Percentiles rank a stretch among this genome's conserved stretches.
Evolutionary conservation across 2,113 vertebrate species (phyloP).

Genomic region (Thamnaconus septentrionalis): DNA sequence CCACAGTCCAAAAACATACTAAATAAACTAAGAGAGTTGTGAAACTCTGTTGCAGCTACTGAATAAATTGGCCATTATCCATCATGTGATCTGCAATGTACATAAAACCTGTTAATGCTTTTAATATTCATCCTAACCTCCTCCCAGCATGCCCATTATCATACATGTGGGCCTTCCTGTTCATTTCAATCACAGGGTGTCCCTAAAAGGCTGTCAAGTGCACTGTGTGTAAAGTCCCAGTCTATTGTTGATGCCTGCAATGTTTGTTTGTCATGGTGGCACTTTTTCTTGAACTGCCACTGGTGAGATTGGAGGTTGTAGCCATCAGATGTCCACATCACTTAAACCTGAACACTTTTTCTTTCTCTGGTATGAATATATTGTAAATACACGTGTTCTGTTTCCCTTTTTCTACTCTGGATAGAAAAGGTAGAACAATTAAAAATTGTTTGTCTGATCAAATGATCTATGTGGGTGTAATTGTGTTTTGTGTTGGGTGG

Average conservation of each 20-base stretch:
- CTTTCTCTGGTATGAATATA: too few relatives aligned
- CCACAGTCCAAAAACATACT: too few relatives aligned
- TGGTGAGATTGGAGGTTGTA: neutral
- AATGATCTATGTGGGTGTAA: too few relatives aligned
- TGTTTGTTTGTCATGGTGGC: constrained; percentile 17
- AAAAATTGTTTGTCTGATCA: too few relatives aligned
- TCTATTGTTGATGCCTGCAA: constrained; percentile 36
- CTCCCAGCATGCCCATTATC: constrained; percentile 48
- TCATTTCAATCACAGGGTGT: constrained; percentile 65
- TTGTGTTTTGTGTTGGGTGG: too few relatives aligned
- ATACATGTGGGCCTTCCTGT: constrained; percentile 37
- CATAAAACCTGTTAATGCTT: constrained; percentile 14
- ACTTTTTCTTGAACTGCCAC: neutral
- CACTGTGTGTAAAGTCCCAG: constrained; percentile 41
- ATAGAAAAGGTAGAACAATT: too few relatives aligned
- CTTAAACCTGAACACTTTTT: too few relatives aligned
- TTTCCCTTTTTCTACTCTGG: too few relatives aligned
- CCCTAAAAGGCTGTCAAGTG: constrained; percentile 26
- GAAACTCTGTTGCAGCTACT: too few relatives aligned
- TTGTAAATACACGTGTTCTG: too few relatives aligned
- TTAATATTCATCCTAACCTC: constrained; percentile 30
- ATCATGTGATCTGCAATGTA: neutral
- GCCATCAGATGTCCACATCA: neutral
- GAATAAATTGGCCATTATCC: too few relatives aligned
- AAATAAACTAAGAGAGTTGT: too few relatives aligned